Evolutionary conservation across 92 coral and sea anemone genomes (phyloP).

Genomic region (Virgularia gustaviana): DNA sequence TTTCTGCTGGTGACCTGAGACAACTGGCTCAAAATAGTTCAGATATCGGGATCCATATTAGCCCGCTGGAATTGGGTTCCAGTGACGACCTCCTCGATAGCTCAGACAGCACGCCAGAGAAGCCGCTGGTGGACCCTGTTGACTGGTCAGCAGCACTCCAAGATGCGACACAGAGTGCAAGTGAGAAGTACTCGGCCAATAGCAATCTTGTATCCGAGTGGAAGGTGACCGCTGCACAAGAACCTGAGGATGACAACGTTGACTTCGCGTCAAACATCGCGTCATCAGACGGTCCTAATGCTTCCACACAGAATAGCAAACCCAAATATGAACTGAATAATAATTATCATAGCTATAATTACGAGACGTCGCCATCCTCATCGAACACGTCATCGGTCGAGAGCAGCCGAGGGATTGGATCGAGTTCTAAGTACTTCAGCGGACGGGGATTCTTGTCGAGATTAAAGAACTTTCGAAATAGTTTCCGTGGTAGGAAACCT

Average conservation of each 20-base stretch:
- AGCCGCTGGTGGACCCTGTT: neutral
- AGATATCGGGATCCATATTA: slow-evolving; percentile 15
- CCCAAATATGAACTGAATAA: neutral
- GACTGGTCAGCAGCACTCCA: neutral
- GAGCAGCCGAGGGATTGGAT: slow-evolving; percentile 3
- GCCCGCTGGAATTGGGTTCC: neutral
- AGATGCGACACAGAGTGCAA: neutral
- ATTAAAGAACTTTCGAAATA: slow-evolving; percentile 19
- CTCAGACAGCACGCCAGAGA: neutral
- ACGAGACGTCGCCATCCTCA: neutral
- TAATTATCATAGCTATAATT: neutral
- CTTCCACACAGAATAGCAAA: neutral
- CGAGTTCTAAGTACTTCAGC: neutral
- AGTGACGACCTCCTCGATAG: slow-evolving; percentile 10
- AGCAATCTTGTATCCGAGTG: no score
- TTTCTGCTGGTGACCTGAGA: slow-evolving; percentile 25
- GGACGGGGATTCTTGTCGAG: slow-evolving; percentile 24
- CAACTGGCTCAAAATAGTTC: slow-evolving; percentile 21
- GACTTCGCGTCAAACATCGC: no score
- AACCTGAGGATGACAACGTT: no score
- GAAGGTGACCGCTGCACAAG: no score
- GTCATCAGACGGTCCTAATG: no score
- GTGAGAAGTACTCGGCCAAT: no score
- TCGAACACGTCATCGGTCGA: slow-evolving; percentile 11
- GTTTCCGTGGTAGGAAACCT: slow-evolving; percentile 20